Evolutionary conservation across 2,113 vertebrate genomes (phyloP).

Genomic region (Oncorhynchus gorbuscha): DNA sequence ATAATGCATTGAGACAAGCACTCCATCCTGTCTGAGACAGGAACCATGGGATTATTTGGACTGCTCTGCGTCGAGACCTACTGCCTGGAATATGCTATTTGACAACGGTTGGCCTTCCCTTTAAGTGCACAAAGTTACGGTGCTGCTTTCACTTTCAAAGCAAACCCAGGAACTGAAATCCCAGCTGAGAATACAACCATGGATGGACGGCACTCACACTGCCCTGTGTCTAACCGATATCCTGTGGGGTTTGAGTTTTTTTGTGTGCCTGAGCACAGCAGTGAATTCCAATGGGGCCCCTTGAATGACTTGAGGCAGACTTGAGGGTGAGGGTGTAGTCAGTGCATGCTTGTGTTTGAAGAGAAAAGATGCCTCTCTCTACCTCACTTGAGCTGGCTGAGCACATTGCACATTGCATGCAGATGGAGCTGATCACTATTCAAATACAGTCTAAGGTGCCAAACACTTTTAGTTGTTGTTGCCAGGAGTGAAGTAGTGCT

Average conservation of each 20-base stretch:
- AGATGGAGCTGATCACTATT: background rate
- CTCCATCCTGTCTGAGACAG: constrained; percentile 1
- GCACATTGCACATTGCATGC: background rate
- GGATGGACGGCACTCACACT: background rate
- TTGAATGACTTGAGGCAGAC: background rate
- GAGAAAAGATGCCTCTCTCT: background rate
- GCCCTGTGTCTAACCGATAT: background rate
- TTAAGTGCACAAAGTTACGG: background rate
- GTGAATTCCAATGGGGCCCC: background rate
- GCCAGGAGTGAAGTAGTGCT: background rate
- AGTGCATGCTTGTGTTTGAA: background rate
- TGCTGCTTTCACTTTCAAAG: background rate
- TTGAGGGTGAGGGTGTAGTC: background rate
- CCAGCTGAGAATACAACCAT: constrained; percentile 3
- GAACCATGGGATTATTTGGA: constrained; percentile 19
- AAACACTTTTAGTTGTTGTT: background rate
- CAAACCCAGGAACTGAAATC: background rate
- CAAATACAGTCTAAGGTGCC: background rate
- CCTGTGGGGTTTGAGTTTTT: background rate
- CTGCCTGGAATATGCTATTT: constrained; percentile 13
- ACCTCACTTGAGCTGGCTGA: background rate
- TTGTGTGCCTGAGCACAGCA: background rate
- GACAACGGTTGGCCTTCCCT: background rate
- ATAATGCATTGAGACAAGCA: constrained; percentile 13
- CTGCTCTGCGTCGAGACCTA: constrained; percentile 2